phyloP scores from a whole-genome alignment of 2,797 vertebrate genomes.

The Paedocypris micromegethes region DNA sequence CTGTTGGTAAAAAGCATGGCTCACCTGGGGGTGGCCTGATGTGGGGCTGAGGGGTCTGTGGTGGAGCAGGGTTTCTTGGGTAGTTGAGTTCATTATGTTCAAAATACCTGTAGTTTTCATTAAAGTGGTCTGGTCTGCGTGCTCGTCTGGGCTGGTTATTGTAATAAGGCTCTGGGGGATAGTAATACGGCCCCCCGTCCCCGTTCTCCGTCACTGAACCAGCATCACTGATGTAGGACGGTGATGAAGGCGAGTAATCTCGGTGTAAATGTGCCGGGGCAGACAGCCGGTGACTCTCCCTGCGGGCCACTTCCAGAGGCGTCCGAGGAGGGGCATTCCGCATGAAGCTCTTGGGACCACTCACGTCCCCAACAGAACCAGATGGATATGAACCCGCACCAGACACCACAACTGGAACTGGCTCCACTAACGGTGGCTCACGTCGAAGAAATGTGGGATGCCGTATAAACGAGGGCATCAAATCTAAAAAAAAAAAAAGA shows the following conservation, averaged over 20 bases:
- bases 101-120: constrained; percentile 88
- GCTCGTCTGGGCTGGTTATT: constrained; percentile 70
- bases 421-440: constrained; percentile 81
- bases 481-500: constrained; percentile 66
- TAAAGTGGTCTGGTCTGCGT: constrained; percentile 75
- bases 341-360: constrained; percentile 83
- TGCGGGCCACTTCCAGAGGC: constrained; percentile 81
- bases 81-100: constrained; percentile 81
- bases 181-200: constrained; percentile 78
- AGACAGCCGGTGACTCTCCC: constrained; percentile 92
- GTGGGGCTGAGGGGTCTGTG: constrained; percentile 74
- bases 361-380: constrained; percentile 70
- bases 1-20: background rate
- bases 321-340: constrained; percentile 77
- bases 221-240: constrained; percentile 82
- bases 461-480: constrained; percentile 97
- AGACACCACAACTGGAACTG: constrained; percentile 61
- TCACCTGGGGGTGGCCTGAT: constrained; percentile 84
- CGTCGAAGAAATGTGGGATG: constrained; percentile 94
- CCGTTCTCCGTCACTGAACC: constrained; percentile 82
- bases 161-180: constrained; percentile 79
- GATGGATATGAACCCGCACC: constrained; percentile 49
- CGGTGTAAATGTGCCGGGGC: constrained; percentile 85
- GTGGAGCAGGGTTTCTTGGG: constrained; percentile 74
- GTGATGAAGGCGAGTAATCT: constrained; percentile 83